Evolutionary conservation across 2,888 invertebrate species (phyloP).

Genomic region (Parthenolecanium corni): DNA sequence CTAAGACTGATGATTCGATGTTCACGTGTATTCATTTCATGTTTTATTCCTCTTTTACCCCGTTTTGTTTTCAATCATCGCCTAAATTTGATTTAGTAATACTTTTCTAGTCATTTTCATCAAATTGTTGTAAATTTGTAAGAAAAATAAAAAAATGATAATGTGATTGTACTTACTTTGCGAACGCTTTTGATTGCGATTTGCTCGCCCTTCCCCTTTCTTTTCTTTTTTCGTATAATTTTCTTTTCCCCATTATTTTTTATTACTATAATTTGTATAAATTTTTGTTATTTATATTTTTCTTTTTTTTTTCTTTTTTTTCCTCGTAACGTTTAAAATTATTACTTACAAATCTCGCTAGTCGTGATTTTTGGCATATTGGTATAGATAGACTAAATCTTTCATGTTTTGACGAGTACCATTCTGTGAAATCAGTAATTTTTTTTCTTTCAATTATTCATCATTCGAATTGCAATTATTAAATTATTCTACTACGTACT

Average conservation of each 20-base stretch:
- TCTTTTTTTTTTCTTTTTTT: background rate
- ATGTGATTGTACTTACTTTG: constrained; percentile 12
- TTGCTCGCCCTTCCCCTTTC: too few relatives aligned
- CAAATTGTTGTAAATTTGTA: constrained; percentile 24
- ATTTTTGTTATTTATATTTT: background rate
- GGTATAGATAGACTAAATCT: too few relatives aligned
- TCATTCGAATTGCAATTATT: too few relatives aligned
- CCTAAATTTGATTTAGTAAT: constrained; percentile 3
- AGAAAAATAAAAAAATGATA: constrained; percentile 5
- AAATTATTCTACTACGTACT: too few relatives aligned
- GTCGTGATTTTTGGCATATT: too few relatives aligned
- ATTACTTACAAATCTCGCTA: too few relatives aligned
- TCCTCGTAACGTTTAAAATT: background rate
- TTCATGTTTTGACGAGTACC: too few relatives aligned
- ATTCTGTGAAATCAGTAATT: too few relatives aligned
- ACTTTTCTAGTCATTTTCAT: constrained; percentile 28
- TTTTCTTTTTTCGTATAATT: too few relatives aligned
- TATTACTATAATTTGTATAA: background rate
- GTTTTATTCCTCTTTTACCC: constrained; percentile 2
- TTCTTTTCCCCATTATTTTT: too few relatives aligned
- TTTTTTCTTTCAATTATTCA: too few relatives aligned
- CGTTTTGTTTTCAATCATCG: background rate
- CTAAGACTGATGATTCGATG: constrained; percentile 26
- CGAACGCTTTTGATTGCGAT: background rate
- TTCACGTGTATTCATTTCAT: constrained; percentile 17